These are phyloP conservation scores for Phoebastria nigripes DNA, from an alignment of 2,797 vertebrate species.

Conservation along the genomic window DNA sequence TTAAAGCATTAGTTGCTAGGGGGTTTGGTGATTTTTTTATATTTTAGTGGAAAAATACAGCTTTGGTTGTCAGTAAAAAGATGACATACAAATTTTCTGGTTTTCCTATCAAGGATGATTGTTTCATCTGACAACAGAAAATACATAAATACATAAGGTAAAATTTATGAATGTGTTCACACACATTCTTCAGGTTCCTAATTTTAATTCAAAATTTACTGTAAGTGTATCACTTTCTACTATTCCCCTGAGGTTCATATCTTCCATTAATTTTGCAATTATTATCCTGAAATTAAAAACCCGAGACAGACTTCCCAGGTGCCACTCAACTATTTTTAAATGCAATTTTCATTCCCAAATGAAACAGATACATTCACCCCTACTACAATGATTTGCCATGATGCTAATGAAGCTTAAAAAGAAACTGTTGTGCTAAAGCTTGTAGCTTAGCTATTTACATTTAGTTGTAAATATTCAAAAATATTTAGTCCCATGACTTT, in stretches of 20 bases:
- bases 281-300: constrained; percentile 25
- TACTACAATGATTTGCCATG: not conserved
- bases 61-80: not conserved
- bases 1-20: not conserved
- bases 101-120: not conserved
- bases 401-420: not conserved
- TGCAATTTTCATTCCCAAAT: not conserved
- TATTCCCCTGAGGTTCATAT: not conserved
- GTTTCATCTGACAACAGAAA: not conserved
- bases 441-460: not conserved
- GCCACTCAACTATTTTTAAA: constrained; percentile 30
- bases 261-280: constrained; percentile 22
- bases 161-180: not conserved
- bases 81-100: not conserved
- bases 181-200: not conserved
- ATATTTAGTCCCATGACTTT: not conserved
- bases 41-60: not conserved
- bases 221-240: not conserved
- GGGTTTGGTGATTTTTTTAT: not conserved
- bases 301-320: not conserved
- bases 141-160: not conserved
- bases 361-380: not conserved
- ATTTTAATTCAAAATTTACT: constrained; percentile 21
- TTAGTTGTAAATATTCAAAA: not conserved
- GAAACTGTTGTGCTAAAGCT: not conserved